Evolutionary conservation across 2,113 vertebrate species (phyloP).

Genomic region (Hipposideros armiger): DNA sequence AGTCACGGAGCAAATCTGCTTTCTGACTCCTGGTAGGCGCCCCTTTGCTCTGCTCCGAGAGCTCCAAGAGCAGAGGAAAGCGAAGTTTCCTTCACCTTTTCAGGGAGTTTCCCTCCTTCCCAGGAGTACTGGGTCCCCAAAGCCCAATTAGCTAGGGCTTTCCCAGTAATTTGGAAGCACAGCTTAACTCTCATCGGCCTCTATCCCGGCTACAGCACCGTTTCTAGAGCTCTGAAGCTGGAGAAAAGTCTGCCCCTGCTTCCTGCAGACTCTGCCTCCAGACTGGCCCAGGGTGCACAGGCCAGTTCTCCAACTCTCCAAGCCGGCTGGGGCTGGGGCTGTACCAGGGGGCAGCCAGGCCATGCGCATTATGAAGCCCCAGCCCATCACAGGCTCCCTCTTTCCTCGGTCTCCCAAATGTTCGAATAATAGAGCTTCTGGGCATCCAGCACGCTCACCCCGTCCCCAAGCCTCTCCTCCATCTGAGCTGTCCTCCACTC

Average conservation of each 20-base stretch:
- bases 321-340: background rate
- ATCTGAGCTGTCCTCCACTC: conserved; percentile 1
- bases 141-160: conserved; percentile 49
- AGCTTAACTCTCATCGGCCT: conserved; percentile 73
- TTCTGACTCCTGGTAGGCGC: background rate
- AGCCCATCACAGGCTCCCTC: background rate
- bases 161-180: background rate
- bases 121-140: conserved; percentile 51
- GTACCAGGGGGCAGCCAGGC: background rate
- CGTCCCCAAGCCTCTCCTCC: background rate
- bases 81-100: conserved; percentile 28
- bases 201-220: background rate
- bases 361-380: background rate
- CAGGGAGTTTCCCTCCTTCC: conserved; percentile 42
- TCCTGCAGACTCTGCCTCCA: background rate
- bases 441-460: background rate
- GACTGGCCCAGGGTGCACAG: background rate
- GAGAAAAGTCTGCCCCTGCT: conserved; percentile 88
- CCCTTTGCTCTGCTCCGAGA: background rate
- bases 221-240: conserved; percentile 58
- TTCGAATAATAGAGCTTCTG: background rate
- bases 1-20: background rate
- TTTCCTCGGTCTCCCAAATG: background rate
- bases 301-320: background rate
- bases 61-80: conserved; percentile 25